Percentiles rank a stretch among this genome's conserved stretches.
Conservation (phyloP, 2,797 vertebrate genomes). For the Carduelis carduelis region DNA sequence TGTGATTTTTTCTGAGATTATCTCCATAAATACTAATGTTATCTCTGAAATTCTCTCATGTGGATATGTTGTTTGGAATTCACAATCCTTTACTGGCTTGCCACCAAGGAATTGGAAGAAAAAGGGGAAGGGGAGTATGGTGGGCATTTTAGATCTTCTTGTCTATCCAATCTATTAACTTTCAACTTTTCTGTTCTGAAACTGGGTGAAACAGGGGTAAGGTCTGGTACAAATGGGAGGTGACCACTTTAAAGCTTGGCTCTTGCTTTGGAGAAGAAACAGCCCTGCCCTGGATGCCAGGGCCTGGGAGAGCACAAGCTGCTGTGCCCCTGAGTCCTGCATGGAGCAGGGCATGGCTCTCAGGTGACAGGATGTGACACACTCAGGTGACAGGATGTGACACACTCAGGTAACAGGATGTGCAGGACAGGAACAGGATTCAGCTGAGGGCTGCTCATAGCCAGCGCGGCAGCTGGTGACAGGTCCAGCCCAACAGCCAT, state of each 20-base stretch:
- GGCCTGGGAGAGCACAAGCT: background rate
- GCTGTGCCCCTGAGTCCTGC: accelerated
- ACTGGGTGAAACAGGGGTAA: background rate
- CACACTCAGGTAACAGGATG: background rate
- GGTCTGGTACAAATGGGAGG: background rate
- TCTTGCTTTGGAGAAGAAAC: background rate
- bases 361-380: background rate
- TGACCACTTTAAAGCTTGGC: background rate
- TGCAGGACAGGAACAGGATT: background rate
- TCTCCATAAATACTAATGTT: background rate
- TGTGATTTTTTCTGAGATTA: background rate
- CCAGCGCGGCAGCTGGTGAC: background rate
- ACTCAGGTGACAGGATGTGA: background rate
- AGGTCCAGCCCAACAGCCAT: background rate
- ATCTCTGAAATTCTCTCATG: background rate
- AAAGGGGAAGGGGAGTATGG: accelerated
- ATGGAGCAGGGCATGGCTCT: background rate
- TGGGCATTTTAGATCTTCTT: background rate
- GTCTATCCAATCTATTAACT: background rate
- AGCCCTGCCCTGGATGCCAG: accelerated
- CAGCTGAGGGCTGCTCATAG: background rate
- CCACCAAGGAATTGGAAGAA: background rate
- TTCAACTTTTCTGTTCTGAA: background rate
- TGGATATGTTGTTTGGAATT: background rate
- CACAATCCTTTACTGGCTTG: background rate